phyloP scores from a whole-genome alignment of 2,797 vertebrate genomes.

The Eurystomus glaucurus region DNA sequence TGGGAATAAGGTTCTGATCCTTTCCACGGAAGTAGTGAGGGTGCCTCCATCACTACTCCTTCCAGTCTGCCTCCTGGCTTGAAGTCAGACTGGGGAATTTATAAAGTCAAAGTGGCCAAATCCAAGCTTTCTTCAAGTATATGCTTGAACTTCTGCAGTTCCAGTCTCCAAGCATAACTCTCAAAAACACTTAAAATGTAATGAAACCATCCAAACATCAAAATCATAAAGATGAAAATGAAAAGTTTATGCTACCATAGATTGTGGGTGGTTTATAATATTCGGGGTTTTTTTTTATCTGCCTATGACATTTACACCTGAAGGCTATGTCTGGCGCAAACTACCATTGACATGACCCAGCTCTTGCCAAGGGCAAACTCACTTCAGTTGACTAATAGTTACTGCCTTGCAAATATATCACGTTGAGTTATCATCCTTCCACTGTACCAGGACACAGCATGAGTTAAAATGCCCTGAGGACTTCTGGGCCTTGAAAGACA shows the following conservation, averaged over 20 bases:
- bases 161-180: background rate
- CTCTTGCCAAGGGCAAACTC: slow-evolving; percentile 3
- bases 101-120: background rate
- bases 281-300: background rate
- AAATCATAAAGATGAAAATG: background rate
- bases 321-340: background rate
- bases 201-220: background rate
- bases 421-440: background rate
- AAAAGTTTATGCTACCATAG: background rate
- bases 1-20: background rate
- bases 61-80: background rate
- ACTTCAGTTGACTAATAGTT: background rate
- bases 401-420: background rate
- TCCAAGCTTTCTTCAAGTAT: background rate
- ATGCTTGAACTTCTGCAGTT: background rate
- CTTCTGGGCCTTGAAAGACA: background rate
- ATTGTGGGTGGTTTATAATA: background rate
- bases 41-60: background rate
- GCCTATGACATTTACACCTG: background rate
- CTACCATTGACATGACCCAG: background rate
- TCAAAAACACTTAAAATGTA: background rate
- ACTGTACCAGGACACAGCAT: background rate
- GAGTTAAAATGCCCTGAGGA: slow-evolving; percentile 15
- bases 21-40: background rate
- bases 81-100: background rate